Evolutionary conservation across 2,888 invertebrate genomes (phyloP).

Genomic region (Elysia crispata): DNA sequence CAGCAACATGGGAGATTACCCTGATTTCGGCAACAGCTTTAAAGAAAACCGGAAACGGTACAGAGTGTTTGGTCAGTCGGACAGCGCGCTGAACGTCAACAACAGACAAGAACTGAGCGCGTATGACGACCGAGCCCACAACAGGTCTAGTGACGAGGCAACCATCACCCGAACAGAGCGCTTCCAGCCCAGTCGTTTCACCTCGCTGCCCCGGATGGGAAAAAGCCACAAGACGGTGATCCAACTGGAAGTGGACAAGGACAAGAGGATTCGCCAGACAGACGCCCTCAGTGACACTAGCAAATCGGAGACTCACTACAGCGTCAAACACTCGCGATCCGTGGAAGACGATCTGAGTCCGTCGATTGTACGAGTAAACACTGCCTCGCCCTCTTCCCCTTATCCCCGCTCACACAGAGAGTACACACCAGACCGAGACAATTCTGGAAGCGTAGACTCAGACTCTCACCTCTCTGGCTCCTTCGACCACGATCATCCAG

Average conservation of each 20-base stretch:
- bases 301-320: background rate
- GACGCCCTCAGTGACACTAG: background rate
- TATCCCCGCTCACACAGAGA: background rate
- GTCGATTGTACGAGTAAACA: background rate
- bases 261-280: background rate
- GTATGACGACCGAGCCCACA: background rate
- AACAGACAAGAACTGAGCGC: conserved; percentile 11
- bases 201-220: background rate
- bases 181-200: background rate
- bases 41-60: background rate
- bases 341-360: background rate
- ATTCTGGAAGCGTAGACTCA: conserved; percentile 41
- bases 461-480: conserved; percentile 10
- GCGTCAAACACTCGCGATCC: background rate
- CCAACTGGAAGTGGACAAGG: conserved; percentile 33
- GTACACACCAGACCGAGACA: background rate
- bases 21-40: background rate
- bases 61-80: conserved; percentile 14
- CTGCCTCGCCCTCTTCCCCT: background rate
- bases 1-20: background rate
- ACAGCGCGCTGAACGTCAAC: background rate
- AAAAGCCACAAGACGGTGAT: conserved; percentile 43
- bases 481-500: background rate
- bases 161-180: conserved; percentile 21
- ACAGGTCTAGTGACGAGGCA: conserved; percentile 17